A percentile compares a stretch with the other conserved stretches of the same genome.
phyloP scores from a whole-genome alignment of 2,888 invertebrate species.

The Apeira syringaria region DNA sequence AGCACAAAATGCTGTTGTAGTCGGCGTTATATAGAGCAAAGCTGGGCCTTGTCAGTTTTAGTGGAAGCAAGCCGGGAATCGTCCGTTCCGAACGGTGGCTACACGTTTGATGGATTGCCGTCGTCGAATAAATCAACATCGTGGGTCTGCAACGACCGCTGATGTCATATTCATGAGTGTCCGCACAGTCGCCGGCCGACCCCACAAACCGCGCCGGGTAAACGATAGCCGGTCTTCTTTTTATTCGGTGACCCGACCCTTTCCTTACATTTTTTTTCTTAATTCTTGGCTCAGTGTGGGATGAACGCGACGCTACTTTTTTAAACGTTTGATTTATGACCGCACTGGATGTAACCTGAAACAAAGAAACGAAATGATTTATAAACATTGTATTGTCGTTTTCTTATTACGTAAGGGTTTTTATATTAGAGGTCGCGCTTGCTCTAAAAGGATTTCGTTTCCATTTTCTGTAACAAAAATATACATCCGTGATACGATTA shows the following conservation, averaged over 20 bases:
- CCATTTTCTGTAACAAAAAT: constrained; percentile 18
- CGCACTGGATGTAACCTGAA: constrained; percentile 50
- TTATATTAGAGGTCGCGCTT: constrained; percentile 23
- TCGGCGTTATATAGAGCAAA: constrained; percentile 41
- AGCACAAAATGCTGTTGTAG: constrained; percentile 40
- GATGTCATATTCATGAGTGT: constrained; percentile 78
- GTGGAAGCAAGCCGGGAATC: constrained; percentile 21
- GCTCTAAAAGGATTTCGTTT: constrained; percentile 11
- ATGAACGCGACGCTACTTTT: constrained; percentile 40
- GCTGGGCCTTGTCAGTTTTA: constrained; percentile 43
- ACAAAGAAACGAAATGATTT: constrained; percentile 52
- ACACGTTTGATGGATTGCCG: constrained; percentile 65
- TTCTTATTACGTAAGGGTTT: constrained; percentile 29
- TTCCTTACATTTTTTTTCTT: constrained; percentile 52
- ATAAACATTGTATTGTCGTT: constrained; percentile 35
- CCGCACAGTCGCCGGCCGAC: constrained; percentile 21
- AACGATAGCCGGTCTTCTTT: constrained; percentile 45
- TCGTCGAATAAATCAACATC: constrained; percentile 66
- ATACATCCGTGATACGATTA: constrained; percentile 17
- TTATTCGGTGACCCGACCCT: constrained; percentile 44
- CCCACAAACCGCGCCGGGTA: constrained; percentile 35
- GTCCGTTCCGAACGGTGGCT: constrained; percentile 25
- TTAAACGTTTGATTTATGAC: constrained; percentile 54
- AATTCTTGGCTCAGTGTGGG: constrained; percentile 47
- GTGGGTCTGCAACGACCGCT: constrained; percentile 58